Conservation (phyloP, 2,113 vertebrate species). For the Globicephala melas region DNA sequence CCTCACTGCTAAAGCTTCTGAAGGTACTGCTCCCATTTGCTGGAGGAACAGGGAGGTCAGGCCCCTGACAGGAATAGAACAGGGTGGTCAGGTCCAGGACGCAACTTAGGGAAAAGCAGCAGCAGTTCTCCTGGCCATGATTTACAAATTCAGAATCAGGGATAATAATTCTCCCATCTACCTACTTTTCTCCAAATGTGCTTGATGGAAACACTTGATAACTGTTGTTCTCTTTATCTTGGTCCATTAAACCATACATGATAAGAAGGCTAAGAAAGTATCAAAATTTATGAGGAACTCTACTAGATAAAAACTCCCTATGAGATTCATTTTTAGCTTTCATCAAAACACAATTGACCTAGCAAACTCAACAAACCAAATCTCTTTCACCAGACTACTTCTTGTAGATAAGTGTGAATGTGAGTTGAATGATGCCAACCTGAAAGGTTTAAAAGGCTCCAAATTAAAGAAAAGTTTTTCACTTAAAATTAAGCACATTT, state of each 20-base stretch:
- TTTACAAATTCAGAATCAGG: not conserved
- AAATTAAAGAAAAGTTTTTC: not conserved
- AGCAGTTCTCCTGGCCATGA: not conserved
- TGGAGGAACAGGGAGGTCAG: not conserved
- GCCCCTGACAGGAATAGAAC: not conserved
- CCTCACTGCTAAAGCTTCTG: not conserved
- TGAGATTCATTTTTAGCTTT: constrained; percentile 16
- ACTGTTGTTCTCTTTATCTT: not conserved
- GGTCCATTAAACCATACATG: not conserved
- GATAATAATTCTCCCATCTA: not conserved
- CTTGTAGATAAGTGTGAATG: not conserved
- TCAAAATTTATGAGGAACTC: not conserved
- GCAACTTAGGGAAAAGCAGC: not conserved
- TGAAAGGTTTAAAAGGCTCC: constrained; percentile 19
- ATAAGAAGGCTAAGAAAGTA: not conserved
- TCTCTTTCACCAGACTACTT: not conserved
- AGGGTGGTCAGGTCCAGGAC: not conserved
- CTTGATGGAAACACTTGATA: not conserved
- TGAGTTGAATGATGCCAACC: not conserved
- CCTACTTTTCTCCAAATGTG: not conserved
- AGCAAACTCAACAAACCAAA: not conserved
- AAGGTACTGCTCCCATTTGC: not conserved
- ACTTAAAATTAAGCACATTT: constrained; percentile 13
- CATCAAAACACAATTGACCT: not conserved
- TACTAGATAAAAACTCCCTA: constrained; percentile 22